Evolutionary conservation across 2,888 invertebrate genomes (phyloP).

Genomic region (Temnothorax rugatulus): DNA sequence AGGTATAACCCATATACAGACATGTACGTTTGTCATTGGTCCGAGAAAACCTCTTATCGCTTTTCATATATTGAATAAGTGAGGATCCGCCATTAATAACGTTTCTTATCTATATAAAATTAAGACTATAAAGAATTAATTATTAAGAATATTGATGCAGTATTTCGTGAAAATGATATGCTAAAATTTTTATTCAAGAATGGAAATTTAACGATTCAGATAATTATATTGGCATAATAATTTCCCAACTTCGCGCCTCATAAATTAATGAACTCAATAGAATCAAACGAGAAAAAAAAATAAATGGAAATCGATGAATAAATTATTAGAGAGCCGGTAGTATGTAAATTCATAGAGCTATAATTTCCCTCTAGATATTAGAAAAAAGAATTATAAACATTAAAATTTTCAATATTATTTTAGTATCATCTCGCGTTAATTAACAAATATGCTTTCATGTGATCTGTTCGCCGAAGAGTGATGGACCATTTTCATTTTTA

Average conservation of each 20-base stretch:
- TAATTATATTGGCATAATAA: conserved; percentile 46
- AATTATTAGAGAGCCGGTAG: conserved; percentile 32
- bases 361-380: neutral
- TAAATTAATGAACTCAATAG: conserved; percentile 25
- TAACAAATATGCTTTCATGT: neutral
- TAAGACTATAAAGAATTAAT: neutral
- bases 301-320: conserved; percentile 46
- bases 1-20: conserved; percentile 64
- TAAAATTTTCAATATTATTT: conserved; percentile 17
- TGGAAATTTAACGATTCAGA: conserved; percentile 4
- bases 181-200: neutral
- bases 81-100: conserved; percentile 12
- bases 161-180: neutral
- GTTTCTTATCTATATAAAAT: conserved; percentile 53
- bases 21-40: conserved; percentile 56
- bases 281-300: conserved; percentile 32
- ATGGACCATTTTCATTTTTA: conserved; percentile 17
- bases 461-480: neutral
- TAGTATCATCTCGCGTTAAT: neutral
- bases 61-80: conserved; percentile 62
- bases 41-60: conserved; percentile 26
- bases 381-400: neutral
- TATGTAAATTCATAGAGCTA: conserved; percentile 1
- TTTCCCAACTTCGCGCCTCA: conserved; percentile 10
- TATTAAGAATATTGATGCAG: conserved; percentile 11